Conservation (phyloP, 2,797 vertebrate species). For the Callimico goeldii region DNA sequence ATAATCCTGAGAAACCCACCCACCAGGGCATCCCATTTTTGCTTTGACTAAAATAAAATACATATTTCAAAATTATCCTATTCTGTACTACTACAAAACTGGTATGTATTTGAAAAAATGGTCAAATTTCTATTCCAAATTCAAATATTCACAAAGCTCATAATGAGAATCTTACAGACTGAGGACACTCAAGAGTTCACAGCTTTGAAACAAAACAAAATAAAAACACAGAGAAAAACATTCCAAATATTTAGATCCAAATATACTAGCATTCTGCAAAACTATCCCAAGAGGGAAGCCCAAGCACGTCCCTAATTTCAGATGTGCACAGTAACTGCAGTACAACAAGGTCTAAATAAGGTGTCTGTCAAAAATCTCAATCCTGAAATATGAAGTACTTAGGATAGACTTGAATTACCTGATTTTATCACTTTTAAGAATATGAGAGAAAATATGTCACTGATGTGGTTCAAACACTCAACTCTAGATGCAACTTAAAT, state of each 20-base stretch:
- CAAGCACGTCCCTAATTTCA: background rate
- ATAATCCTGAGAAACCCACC: background rate
- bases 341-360: background rate
- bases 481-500: conserved; percentile 69
- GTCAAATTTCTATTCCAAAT: conserved; percentile 10
- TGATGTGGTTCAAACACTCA: conserved; percentile 49
- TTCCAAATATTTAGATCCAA: conserved; percentile 13
- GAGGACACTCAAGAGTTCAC: background rate
- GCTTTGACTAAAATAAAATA: conserved; percentile 18
- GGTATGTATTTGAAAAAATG: conserved; percentile 11
- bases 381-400: background rate
- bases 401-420: conserved; percentile 8
- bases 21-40: background rate
- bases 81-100: background rate
- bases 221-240: conserved; percentile 27
- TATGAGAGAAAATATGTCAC: conserved; percentile 65
- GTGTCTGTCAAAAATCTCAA: conserved; percentile 5
- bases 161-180: background rate
- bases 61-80: background rate
- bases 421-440: conserved; percentile 50
- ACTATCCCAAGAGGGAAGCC: background rate
- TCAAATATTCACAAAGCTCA: conserved; percentile 10
- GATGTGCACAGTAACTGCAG: background rate
- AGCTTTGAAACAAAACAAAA: conserved; percentile 54
- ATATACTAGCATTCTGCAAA: background rate